These are phyloP conservation scores for Anas platyrhynchos DNA, from an alignment of 2,113 vertebrate genomes.

Conservation along the genomic window DNA sequence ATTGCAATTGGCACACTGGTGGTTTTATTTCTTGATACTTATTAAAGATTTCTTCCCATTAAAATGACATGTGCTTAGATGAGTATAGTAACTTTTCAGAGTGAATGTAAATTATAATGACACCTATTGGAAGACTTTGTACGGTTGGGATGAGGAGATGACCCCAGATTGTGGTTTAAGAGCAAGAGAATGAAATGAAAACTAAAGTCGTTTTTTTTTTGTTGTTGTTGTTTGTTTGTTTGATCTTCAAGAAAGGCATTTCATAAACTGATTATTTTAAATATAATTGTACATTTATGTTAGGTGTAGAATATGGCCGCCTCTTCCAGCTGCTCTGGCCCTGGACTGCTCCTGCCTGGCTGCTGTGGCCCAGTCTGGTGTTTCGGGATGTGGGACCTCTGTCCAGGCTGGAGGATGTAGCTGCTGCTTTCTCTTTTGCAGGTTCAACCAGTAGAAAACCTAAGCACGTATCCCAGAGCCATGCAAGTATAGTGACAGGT, in stretches of 20 bases:
- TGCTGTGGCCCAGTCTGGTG: too few relatives aligned
- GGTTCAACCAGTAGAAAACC: background rate
- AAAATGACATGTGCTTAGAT: background rate
- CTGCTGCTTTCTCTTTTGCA: background rate
- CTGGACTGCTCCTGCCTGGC: too few relatives aligned
- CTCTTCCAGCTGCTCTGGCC: too few relatives aligned
- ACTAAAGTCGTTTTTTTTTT: too few relatives aligned
- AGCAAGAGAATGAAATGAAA: background rate
- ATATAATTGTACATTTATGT: background rate
- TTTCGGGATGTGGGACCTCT: too few relatives aligned
- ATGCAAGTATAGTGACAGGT: too few relatives aligned
- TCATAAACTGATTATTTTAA: background rate
- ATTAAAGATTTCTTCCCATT: background rate
- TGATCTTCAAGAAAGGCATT: background rate
- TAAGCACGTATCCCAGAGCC: background rate
- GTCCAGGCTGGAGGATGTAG: too few relatives aligned
- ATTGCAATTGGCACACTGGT: background rate
- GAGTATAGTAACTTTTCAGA: background rate
- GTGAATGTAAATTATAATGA: background rate
- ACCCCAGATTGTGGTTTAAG: background rate
- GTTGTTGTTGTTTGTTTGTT: too few relatives aligned
- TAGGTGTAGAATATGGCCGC: too few relatives aligned
- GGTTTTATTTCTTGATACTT: background rate
- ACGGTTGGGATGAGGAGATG: background rate
- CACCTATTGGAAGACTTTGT: background rate